phyloP scores from a whole-genome alignment of 2,113 vertebrate genomes.

The Ramphastos sulfuratus region DNA sequence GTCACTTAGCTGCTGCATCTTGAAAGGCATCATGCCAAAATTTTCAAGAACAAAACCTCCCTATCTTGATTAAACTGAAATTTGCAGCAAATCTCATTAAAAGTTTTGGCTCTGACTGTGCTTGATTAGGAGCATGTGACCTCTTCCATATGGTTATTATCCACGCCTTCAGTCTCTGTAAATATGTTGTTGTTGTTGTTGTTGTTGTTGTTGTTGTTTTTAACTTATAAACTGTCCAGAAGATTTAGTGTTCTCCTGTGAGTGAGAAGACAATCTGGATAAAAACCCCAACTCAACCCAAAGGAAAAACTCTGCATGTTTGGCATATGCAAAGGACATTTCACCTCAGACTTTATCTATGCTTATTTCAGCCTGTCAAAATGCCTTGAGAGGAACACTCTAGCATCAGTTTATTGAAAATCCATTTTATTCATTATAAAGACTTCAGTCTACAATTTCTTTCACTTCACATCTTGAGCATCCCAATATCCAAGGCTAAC shows the following conservation, averaged over 20 bases:
- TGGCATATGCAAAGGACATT: neutral
- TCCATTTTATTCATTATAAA: neutral
- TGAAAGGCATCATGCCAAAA: neutral
- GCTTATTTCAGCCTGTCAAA: neutral
- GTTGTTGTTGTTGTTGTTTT: neutral
- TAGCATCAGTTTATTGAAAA: neutral
- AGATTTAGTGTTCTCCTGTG: neutral
- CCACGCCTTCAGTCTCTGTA: neutral
- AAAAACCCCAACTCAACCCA: neutral
- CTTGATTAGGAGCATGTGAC: neutral
- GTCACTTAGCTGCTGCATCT: neutral
- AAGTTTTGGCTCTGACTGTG: neutral
- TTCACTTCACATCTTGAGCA: neutral
- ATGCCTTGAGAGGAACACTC: neutral
- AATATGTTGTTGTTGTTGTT: neutral
- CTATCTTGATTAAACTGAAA: neutral
- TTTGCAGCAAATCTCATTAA: neutral
- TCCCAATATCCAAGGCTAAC: neutral
- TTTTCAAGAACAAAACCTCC: neutral
- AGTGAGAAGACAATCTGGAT: neutral
- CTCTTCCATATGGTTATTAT: neutral
- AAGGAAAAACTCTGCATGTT: fast-evolving
- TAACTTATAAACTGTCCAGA: neutral
- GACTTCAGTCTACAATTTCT: neutral
- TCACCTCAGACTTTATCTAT: neutral